These are phyloP conservation scores for Margarornis squamiger DNA, from an alignment of 2,797 vertebrate genomes.

Conservation along the genomic window DNA sequence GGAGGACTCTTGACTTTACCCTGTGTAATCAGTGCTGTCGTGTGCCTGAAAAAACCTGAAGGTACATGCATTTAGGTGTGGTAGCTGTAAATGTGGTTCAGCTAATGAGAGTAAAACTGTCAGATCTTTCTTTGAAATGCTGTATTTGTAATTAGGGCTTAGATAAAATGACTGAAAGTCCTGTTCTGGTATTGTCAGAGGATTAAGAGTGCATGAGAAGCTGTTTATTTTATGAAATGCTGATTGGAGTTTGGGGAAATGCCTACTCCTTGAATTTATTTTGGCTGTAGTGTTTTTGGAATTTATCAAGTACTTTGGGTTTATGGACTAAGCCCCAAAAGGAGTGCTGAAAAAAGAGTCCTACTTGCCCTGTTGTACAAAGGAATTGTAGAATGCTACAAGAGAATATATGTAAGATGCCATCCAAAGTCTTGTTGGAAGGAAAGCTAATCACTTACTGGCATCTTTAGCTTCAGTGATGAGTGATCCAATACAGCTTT, in stretches of 20 bases:
- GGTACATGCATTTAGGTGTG: not conserved
- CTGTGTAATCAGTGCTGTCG: not conserved
- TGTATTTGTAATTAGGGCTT: not conserved
- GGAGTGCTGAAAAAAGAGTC: not conserved
- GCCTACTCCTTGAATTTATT: not conserved
- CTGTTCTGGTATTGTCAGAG: not conserved
- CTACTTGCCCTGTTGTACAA: not conserved
- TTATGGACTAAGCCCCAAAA: not conserved
- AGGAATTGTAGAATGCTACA: not conserved
- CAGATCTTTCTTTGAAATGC: not conserved
- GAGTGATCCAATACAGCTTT: not conserved
- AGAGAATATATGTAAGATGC: not conserved
- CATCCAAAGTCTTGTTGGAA: not conserved
- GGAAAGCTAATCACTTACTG: not conserved
- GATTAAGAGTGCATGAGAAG: not conserved
- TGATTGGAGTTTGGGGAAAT: not conserved
- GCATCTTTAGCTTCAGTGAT: not conserved
- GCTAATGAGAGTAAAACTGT: not conserved
- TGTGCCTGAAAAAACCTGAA: not conserved
- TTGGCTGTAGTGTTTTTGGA: not conserved
- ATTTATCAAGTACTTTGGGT: not conserved
- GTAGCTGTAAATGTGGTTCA: not conserved
- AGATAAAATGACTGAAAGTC: not conserved
- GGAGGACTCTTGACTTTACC: not conserved
- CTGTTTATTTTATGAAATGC: not conserved